Evolutionary conservation across 1,140 invertebrate species (phyloP).

Genomic region (Condylostylus longicornis): DNA sequence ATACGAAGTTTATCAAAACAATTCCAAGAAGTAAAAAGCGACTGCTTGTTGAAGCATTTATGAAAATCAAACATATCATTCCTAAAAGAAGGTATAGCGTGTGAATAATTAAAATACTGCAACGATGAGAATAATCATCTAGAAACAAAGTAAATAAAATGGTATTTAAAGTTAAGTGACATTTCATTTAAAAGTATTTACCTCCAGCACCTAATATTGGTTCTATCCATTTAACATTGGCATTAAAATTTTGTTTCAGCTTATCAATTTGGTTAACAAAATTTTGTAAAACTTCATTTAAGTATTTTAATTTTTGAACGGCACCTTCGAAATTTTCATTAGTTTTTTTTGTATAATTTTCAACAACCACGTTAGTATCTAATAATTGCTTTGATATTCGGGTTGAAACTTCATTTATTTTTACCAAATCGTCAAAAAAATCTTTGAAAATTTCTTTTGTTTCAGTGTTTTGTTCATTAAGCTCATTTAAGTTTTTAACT

Average conservation of each 20-base stretch:
- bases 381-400: no score
- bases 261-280: no score
- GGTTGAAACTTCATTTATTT: no score
- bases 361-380: no score
- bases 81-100: conserved; percentile 17
- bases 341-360: no score
- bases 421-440: no score
- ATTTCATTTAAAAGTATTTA: conserved; percentile 12
- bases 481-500: not conserved
- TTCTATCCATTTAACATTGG: conserved; percentile 41
- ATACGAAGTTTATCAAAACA: not conserved
- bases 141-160: conserved; percentile 7
- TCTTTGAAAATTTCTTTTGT: conserved; percentile 32
- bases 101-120: conserved; percentile 24
- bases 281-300: no score
- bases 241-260: conserved; percentile 38
- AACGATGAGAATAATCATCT: conserved; percentile 20
- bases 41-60: conserved; percentile 9
- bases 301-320: no score
- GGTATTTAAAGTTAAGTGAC: no score
- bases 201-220: conserved; percentile 39
- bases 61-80: conserved; percentile 26
- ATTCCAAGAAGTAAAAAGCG: not conserved
- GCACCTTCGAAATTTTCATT: no score
- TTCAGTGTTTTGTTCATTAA: not conserved